These are phyloP conservation scores for Asobara japonica DNA, from an alignment of 1,140 invertebrate species.

Conservation along the genomic window DNA sequence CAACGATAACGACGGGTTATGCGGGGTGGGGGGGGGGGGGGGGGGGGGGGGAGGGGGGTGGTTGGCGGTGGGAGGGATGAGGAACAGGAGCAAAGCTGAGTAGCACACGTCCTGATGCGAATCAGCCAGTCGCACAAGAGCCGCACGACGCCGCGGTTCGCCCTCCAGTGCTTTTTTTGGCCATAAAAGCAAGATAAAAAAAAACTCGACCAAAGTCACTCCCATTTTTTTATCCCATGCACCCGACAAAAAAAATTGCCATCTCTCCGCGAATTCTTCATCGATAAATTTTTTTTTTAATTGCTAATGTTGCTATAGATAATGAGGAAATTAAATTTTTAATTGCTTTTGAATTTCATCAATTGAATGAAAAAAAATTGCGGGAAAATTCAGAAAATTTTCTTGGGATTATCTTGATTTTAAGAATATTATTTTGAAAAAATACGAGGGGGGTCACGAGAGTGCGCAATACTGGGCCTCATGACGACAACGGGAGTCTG, in stretches of 20 bases:
- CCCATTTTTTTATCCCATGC: no score
- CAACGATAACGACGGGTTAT: neutral
- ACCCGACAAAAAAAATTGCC: no score
- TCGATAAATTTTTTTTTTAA: no score
- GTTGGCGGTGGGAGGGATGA: neutral
- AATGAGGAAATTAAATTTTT: no score
- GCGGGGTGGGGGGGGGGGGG: neutral
- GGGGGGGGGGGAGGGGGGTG: neutral
- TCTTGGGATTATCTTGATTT: neutral
- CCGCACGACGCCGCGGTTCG: neutral
- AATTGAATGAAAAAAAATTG: no score
- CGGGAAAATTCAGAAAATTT: no score
- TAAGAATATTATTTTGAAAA: neutral
- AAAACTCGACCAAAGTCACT: neutral
- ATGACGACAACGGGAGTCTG: slow-evolving; percentile 10
- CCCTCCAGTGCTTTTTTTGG: neutral
- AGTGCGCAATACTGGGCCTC: slow-evolving; percentile 2
- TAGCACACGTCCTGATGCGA: neutral
- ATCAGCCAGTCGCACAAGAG: neutral
- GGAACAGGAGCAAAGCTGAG: neutral
- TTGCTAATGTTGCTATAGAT: no score
- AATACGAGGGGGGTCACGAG: neutral
- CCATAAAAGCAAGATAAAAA: neutral
- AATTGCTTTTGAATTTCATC: no score
- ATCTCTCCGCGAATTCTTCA: no score